phyloP scores from a whole-genome alignment of 35 echinoderm and acorn worm genomes.

The Apostichopus californicus region DNA sequence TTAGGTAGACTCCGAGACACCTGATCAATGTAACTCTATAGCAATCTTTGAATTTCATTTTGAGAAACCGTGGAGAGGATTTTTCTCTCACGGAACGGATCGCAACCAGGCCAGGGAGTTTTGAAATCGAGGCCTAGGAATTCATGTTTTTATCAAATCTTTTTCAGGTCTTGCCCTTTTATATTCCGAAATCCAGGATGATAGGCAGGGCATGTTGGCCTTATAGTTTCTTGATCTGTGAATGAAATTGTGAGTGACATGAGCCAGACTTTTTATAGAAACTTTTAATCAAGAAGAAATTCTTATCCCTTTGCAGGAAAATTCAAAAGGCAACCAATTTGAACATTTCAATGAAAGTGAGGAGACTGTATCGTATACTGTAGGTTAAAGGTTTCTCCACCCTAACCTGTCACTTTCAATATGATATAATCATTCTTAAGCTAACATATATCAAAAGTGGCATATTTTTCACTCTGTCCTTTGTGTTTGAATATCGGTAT shows the following conservation, averaged over 20 bases:
- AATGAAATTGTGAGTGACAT: background rate
- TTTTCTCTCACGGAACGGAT: background rate
- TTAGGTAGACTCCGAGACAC: background rate
- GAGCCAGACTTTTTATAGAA: background rate
- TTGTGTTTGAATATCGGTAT: background rate
- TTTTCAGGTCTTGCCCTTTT: no score
- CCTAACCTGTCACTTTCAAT: background rate
- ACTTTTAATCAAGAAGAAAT: background rate
- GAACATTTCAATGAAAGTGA: background rate
- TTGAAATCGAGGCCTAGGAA: no score
- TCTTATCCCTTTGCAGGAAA: background rate
- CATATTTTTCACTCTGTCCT: background rate
- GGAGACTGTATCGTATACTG: background rate
- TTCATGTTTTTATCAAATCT: no score
- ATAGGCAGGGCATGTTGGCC: background rate
- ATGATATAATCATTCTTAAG: background rate
- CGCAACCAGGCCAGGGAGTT: background rate
- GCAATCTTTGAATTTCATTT: background rate
- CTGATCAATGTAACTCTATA: background rate
- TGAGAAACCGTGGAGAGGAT: background rate
- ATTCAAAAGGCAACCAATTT: background rate
- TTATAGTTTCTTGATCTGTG: background rate
- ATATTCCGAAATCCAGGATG: background rate
- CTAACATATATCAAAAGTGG: no score
- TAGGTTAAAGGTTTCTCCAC: background rate